These are phyloP conservation scores for Cossypha caffra DNA, from an alignment of 2,797 vertebrate species.

Conservation along the genomic window DNA sequence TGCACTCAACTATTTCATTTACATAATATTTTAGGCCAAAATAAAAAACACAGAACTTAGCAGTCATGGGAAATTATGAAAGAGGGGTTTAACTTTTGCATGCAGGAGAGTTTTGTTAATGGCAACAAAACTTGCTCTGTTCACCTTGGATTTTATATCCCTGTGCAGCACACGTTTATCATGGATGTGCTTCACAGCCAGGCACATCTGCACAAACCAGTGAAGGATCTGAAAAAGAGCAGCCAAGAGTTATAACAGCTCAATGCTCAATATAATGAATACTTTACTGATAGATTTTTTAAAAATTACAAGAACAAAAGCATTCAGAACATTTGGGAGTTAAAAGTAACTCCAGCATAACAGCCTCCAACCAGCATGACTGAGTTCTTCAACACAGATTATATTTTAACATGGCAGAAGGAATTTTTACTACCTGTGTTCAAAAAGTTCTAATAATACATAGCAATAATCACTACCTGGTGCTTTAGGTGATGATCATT, in stretches of 20 bases:
- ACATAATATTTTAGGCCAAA: not conserved
- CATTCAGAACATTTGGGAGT: not conserved
- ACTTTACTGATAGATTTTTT: not conserved
- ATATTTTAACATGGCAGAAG: not conserved
- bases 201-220: conserved; percentile 92
- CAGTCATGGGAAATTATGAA: not conserved
- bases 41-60: not conserved
- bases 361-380: not conserved
- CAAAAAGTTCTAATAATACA: not conserved
- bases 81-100: not conserved
- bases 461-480: not conserved
- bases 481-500: not conserved
- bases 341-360: not conserved
- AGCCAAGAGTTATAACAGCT: not conserved
- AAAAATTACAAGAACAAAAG: not conserved
- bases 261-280: not conserved
- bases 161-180: conserved; percentile 88
- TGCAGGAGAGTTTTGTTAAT: not conserved
- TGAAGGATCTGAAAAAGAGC: conserved; percentile 82
- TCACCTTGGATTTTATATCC: conserved; percentile 95
- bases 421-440: not conserved
- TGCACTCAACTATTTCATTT: not conserved
- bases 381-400: not conserved
- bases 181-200: conserved; percentile 87
- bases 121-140: not conserved